These are phyloP conservation scores for Ctenodactylus gundi DNA, from an alignment of 2,113 vertebrate species.

Conservation along the genomic window DNA sequence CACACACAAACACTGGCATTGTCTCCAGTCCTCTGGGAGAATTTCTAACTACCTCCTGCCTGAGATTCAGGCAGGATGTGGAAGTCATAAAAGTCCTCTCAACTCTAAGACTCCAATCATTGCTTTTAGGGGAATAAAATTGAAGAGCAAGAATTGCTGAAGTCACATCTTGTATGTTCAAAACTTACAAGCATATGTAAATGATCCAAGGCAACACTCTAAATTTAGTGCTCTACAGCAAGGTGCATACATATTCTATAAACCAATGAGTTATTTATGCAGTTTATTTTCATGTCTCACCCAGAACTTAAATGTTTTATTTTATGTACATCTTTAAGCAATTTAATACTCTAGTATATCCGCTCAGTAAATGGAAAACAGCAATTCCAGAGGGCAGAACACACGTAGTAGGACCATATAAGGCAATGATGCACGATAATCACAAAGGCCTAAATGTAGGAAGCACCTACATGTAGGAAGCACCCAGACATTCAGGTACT, in stretches of 20 bases:
- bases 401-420: no score
- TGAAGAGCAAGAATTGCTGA: neutral
- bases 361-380: neutral
- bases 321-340: neutral
- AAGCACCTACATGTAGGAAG: neutral
- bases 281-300: neutral
- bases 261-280: neutral
- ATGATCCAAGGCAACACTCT: neutral
- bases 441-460: neutral
- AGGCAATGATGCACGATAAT: neutral
- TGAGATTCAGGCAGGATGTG: neutral
- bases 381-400: neutral
- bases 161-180: neutral
- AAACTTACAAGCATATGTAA: neutral
- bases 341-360: neutral
- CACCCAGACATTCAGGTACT: neutral
- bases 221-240: neutral
- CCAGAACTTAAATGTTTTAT: neutral
- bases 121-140: neutral
- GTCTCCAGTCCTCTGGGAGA: neutral
- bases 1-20: neutral
- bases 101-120: neutral
- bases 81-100: neutral
- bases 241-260: neutral
- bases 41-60: neutral